Evolutionary conservation across 2,113 vertebrate genomes (phyloP), one percentile per base, ranked within the genome.

Genomic region (Channa maculata): DNA sequence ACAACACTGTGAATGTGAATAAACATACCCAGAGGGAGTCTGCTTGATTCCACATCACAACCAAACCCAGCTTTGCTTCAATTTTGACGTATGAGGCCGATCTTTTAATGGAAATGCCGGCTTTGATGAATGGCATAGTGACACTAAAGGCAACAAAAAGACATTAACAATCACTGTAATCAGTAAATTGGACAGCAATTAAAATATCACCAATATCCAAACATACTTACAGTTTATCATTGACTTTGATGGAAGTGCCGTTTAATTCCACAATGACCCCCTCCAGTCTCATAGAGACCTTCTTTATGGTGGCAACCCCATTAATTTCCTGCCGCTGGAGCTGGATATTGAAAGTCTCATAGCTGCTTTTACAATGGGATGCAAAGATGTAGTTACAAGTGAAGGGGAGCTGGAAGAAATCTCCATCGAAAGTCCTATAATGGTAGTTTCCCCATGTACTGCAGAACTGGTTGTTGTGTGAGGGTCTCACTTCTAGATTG

Each of bases 381-480:
- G 86, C 79, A 0, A 97, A 90, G 67, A 95, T 4, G 2, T 96
- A 96, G 7, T 89, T 94, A 82, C 96, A 97, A n/a, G 75, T 89
- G 60, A 82, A 94, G 15, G 94, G 93, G 45, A 96, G 89, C 51
- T 94, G 92, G 88, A 95, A 96, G 74, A 93, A 92, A 15, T 93
- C 80, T 0, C 94, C 94, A 89, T 96, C 95, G 73, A 96, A 97
- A 1, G 94, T 96, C 71, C 86, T 94, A 52, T 94, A 96, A 77
- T 96, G 95, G 77, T 94, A 93, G 70, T 95, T 95, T 74, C 96
- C 96, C 96, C 96, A 97, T n/a, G 96, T 96, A 66, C 94, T 95
- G 93, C 96, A 97, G 84, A 95, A 90, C 0, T 89, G 92, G 39
- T 81, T 80, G 8, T 86, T 87, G 74, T 95, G 92, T 65, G 89